phyloP scores from a whole-genome alignment of 1,140 invertebrate species.

The Brachionus plicatilis region DNA sequence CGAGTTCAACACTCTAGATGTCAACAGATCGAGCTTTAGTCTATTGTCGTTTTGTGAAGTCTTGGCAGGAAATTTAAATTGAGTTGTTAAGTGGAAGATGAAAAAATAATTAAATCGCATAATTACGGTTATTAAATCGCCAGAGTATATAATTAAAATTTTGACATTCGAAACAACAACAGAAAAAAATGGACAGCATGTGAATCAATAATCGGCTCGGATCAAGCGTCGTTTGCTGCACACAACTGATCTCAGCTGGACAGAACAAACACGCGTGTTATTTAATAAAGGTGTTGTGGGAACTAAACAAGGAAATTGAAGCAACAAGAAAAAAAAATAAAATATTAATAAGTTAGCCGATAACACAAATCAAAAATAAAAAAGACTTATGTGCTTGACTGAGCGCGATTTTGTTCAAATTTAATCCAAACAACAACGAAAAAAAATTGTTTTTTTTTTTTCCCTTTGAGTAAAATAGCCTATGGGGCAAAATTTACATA shows the following conservation, averaged over 20 bases:
- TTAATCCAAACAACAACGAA: neutral
- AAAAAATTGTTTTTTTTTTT: neutral
- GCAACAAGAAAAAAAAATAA: no score
- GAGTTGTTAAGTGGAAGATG: neutral
- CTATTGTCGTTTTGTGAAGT: neutral
- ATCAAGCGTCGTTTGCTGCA: neutral
- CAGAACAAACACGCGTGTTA: neutral
- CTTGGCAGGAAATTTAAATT: neutral
- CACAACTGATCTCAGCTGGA: neutral
- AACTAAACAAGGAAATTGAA: neutral
- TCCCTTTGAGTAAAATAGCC: neutral
- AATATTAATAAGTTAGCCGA: neutral
- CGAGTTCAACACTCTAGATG: neutral
- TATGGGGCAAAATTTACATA: neutral
- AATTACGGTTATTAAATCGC: conserved; percentile 11
- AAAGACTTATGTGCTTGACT: neutral
- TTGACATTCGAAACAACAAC: neutral
- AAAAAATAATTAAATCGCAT: conserved; percentile 11
- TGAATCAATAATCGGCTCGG: neutral
- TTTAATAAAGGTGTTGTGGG: conserved; percentile 23
- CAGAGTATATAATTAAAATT: neutral
- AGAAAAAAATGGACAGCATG: neutral
- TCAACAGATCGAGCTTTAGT: neutral
- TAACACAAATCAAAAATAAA: neutral
- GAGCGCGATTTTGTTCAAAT: neutral